Evolutionary conservation across 2,113 vertebrate genomes (phyloP).

Genomic region (Tor tambroides): DNA sequence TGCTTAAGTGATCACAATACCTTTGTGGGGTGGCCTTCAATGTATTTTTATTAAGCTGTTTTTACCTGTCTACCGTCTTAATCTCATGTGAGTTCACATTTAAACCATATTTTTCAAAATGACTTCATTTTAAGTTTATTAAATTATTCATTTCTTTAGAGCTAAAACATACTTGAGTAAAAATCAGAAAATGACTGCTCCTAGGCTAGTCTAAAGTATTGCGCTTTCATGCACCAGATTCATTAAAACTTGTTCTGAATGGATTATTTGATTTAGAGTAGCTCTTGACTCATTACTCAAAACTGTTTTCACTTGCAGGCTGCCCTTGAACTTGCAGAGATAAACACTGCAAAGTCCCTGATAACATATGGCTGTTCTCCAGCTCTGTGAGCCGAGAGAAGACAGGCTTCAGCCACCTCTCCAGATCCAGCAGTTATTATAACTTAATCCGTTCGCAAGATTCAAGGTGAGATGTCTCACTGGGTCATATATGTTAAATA

Average conservation of each 20-base stretch:
- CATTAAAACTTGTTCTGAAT: neutral
- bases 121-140: neutral
- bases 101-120: neutral
- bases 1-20: neutral
- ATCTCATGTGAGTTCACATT: neutral
- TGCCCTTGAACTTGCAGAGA: slow-evolving; percentile 55
- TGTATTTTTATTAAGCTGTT: neutral
- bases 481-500: neutral
- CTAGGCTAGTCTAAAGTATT: neutral
- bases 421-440: neutral
- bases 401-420: neutral
- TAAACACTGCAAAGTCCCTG: slow-evolving; percentile 40
- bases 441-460: neutral
- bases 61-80: neutral
- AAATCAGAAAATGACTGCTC: neutral
- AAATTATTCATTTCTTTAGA: neutral
- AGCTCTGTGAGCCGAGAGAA: neutral
- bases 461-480: neutral
- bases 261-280: slow-evolving; percentile 17
- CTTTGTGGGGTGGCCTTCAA: neutral
- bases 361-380: slow-evolving; percentile 44
- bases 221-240: neutral
- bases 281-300: slow-evolving; percentile 20
- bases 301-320: slow-evolving; percentile 17
- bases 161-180: neutral